Conservation (phyloP, 2,888 invertebrate genomes). For the Seladonia tumulorum region DNA sequence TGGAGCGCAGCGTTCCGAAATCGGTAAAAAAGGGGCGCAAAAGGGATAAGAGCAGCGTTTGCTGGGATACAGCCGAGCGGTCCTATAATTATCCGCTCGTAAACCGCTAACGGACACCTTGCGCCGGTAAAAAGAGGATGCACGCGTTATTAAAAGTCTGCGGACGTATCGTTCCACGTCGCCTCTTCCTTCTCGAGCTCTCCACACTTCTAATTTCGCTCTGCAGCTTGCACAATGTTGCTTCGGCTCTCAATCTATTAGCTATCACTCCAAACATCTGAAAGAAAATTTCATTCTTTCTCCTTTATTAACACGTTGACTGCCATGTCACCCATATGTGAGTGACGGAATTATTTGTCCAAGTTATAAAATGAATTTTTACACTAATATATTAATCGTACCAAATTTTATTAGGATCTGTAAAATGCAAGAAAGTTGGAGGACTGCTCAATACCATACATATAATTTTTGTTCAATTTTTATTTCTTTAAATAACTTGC, state of each 20-base stretch:
- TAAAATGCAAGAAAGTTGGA: too few relatives aligned
- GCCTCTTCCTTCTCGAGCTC: not conserved
- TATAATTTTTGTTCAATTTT: too few relatives aligned
- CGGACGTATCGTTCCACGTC: slow-evolving; percentile 33
- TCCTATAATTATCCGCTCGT: slow-evolving; percentile 74
- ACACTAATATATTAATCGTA: too few relatives aligned
- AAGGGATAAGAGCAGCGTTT: slow-evolving; percentile 43
- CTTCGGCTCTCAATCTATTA: slow-evolving; percentile 1
- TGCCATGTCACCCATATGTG: too few relatives aligned
- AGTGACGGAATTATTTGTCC: too few relatives aligned
- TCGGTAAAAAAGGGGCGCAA: slow-evolving; percentile 21
- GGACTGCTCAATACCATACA: too few relatives aligned
- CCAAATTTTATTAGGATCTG: too few relatives aligned
- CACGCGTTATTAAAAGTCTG: slow-evolving; percentile 69
- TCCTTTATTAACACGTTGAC: too few relatives aligned
- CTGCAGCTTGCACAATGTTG: not conserved
- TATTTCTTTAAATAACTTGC: too few relatives aligned
- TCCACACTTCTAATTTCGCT: slow-evolving; percentile 20
- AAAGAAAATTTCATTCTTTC: not conserved
- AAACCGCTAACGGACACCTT: slow-evolving; percentile 63
- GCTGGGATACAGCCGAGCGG: slow-evolving; percentile 39
- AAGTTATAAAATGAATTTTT: too few relatives aligned
- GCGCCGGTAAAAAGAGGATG: slow-evolving; percentile 63
- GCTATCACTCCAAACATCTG: not conserved
- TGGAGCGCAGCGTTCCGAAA: not conserved